Evolutionary conservation across 2,797 vertebrate species (phyloP).

Genomic region (Girardinus metallicus): DNA sequence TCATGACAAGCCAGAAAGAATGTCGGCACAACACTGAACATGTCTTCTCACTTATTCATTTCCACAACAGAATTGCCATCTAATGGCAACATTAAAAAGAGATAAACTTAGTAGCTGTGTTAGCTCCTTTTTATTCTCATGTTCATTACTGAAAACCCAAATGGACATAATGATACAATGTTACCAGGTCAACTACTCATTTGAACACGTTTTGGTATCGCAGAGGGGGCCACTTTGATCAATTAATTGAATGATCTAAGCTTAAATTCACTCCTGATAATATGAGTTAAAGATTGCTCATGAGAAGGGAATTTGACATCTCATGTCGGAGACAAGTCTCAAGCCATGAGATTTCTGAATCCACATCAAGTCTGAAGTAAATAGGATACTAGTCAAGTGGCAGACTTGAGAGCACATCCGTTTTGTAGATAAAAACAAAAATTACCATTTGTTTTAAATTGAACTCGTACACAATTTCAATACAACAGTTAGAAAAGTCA

Average conservation of each 20-base stretch:
- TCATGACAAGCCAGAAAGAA: not conserved
- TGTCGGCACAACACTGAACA: not conserved
- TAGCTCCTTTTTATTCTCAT: too few species aligned
- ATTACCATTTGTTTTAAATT: not conserved
- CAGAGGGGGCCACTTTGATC: too few species aligned
- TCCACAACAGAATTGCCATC: not conserved
- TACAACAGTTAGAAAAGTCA: not conserved
- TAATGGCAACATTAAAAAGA: not conserved
- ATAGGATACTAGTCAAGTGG: not conserved
- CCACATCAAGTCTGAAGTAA: not conserved
- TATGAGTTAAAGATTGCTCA: too few species aligned
- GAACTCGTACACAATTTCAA: not conserved
- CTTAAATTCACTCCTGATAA: too few species aligned
- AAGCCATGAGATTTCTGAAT: not conserved
- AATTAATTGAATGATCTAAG: too few species aligned
- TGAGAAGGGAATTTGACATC: not conserved
- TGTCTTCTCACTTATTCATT: not conserved
- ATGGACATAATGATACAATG: too few species aligned
- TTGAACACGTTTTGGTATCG: too few species aligned
- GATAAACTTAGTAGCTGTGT: not conserved
- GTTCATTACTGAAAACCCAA: too few species aligned
- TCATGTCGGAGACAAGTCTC: not conserved
- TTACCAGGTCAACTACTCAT: too few species aligned
- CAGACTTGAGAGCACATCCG: not conserved
- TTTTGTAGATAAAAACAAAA: not conserved